Evolutionary conservation across 2,888 invertebrate genomes (phyloP), one percentile per base, ranked within the genome.

Genomic region (Parnassius mnemosyne): DNA sequence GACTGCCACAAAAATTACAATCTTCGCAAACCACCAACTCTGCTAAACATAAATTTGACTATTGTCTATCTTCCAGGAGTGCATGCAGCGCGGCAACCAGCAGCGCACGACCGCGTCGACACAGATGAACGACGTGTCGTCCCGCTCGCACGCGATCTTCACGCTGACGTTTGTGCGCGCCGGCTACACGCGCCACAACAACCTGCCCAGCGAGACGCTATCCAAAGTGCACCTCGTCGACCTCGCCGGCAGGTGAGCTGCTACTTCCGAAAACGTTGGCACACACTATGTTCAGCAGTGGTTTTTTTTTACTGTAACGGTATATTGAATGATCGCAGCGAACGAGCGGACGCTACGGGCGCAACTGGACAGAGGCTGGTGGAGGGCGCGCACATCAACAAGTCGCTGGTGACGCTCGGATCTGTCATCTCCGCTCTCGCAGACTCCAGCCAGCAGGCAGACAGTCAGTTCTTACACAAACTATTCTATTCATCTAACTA

Each of bases 111-210:
- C 97, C 3, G 97, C 97, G 53, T 95, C 96, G 74, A 97, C 97
- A 63, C 96, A 96, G 83, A 97, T 97, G 97, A 97, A 97, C 90
- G 97, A 97, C 87, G 96, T 96, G 71, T 97, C 97, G 84, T 96
- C 96, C 79, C 93, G 97, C 76, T 97, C 96, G 90, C 97, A 97
- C 92, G 97, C 97, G 69, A 97, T 97, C 79, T 97, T 97, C 85
- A 97, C 97, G 57, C 95, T 97, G 83, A 96, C 96, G 44, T 97
- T 97, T 91, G 96, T 96, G 66, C 97, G 97, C 87, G 97, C 97
- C 57, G 95, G 95, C 72, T 96, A 96, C 77, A 85, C 93, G 71
- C 85, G 92, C 1, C 95, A 95, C 86, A 95, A 96, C 87, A 95
- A 95, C 78, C 95, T 96, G 93, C 97, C 97, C 57, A 96, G 96